Conservation (phyloP, 2,888 invertebrate species). For the Drosophila affinis region DNA sequence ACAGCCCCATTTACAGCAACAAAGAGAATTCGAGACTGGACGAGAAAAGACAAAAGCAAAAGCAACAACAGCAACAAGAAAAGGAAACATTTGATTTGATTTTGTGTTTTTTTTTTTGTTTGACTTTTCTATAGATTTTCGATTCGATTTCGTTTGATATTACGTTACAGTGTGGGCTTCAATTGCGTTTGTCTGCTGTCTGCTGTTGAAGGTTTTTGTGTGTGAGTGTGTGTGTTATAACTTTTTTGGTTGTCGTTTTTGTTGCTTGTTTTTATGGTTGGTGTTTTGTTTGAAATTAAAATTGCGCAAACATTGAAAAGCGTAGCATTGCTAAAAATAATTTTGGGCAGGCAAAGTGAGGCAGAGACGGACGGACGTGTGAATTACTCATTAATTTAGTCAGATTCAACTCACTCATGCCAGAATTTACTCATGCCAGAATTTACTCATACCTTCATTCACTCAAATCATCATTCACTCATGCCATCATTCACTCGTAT, state of each 20-base stretch:
- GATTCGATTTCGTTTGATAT: slow-evolving; percentile 60
- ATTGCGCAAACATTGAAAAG: slow-evolving; percentile 68
- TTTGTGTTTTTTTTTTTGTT: slow-evolving; percentile 5
- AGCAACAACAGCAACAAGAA: slow-evolving; percentile 5
- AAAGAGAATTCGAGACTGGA: not conserved
- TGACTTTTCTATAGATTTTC: slow-evolving; percentile 43
- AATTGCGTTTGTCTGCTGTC: slow-evolving; percentile 13
- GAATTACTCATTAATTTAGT: slow-evolving; percentile 9
- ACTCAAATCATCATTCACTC: too few relatives aligned
- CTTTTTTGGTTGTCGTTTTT: slow-evolving; percentile 21
- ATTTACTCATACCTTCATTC: not conserved
- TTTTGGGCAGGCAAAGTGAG: slow-evolving; percentile 54
- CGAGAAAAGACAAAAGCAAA: slow-evolving; percentile 12
- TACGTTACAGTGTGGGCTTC: slow-evolving; percentile 34
- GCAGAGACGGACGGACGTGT: slow-evolving; percentile 37
- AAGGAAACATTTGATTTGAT: slow-evolving; percentile 15
- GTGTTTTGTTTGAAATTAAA: slow-evolving; percentile 64
- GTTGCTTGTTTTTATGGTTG: slow-evolving; percentile 26
- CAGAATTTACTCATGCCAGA: too few relatives aligned
- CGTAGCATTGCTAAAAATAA: slow-evolving; percentile 42
- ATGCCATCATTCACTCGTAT: too few relatives aligned
- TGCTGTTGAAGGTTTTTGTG: slow-evolving; percentile 34
- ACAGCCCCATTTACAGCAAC: not conserved
- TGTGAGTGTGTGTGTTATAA: slow-evolving; percentile 2
- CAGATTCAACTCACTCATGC: not conserved